phyloP scores from a whole-genome alignment of 2,888 invertebrate genomes.

The Idaea straminata region DNA sequence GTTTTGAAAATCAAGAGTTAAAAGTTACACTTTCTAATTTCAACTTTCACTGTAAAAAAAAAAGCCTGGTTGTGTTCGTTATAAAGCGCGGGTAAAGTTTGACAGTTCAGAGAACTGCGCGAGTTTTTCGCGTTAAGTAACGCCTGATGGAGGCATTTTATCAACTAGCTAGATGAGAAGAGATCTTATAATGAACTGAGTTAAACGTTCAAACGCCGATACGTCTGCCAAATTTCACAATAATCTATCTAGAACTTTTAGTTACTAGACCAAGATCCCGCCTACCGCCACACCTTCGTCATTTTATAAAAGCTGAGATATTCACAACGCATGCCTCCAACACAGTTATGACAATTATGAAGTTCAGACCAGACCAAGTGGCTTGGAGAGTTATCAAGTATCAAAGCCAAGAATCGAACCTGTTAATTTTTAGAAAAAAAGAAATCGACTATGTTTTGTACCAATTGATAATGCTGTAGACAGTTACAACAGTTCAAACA shows the following conservation, averaged over 20 bases:
- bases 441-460: no score
- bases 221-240: conserved; percentile 71
- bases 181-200: background rate
- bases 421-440: no score
- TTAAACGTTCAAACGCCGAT: conserved; percentile 38
- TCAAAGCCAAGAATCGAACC: no score
- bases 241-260: conserved; percentile 29
- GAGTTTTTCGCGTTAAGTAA: background rate
- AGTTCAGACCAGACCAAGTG: no score
- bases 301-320: no score
- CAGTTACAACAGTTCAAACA: no score
- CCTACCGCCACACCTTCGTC: no score
- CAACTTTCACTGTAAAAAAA: background rate
- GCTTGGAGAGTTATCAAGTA: no score
- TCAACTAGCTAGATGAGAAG: background rate
- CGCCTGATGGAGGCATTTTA: background rate
- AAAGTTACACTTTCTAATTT: background rate
- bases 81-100: background rate
- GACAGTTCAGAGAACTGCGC: background rate
- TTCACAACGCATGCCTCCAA: no score
- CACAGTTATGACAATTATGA: no score
- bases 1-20: conserved; percentile 28
- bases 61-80: background rate
- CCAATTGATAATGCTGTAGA: no score
- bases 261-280: no score